Percentiles rank a stretch among this genome's conserved stretches.
Evolutionary conservation across 2,888 invertebrate species (phyloP).

Genomic region (Camponotus fellah): DNA sequence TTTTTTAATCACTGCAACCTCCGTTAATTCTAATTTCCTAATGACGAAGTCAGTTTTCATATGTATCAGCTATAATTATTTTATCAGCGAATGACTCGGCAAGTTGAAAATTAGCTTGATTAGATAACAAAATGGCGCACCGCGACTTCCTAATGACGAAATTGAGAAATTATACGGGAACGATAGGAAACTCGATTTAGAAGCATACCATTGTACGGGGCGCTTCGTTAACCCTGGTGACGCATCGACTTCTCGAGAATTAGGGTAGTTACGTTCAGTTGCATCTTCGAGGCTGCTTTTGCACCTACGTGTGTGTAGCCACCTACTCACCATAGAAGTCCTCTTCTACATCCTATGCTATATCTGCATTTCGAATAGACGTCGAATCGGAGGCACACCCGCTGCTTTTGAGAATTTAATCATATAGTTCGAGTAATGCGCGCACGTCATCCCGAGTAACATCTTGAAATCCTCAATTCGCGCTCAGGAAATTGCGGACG

Average conservation of each 20-base stretch:
- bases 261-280: slow-evolving; percentile 76
- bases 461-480: slow-evolving; percentile 33
- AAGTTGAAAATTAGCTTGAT: slow-evolving; percentile 39
- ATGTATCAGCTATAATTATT: slow-evolving; percentile 30
- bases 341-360: slow-evolving; percentile 53
- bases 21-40: slow-evolving; percentile 11
- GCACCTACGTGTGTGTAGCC: slow-evolving; percentile 65
- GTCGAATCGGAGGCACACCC: slow-evolving; percentile 70
- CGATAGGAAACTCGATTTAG: slow-evolving; percentile 66
- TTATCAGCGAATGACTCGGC: slow-evolving; percentile 41
- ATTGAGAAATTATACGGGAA: slow-evolving; percentile 50
- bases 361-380: slow-evolving; percentile 64
- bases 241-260: slow-evolving; percentile 78
- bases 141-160: slow-evolving; percentile 47
- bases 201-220: slow-evolving; percentile 72
- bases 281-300: slow-evolving; percentile 74
- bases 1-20: not conserved
- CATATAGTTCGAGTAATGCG: slow-evolving; percentile 76
- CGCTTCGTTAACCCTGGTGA: slow-evolving; percentile 74
- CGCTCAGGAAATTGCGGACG: slow-evolving; percentile 30
- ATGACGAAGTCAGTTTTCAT: slow-evolving; percentile 13
- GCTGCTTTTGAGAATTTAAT: slow-evolving; percentile 78
- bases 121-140: slow-evolving; percentile 35
- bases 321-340: slow-evolving; percentile 59
- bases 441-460: slow-evolving; percentile 36